Base-by-base conservation (phyloP, 2,888 invertebrate species). In the Catocala sponsa region DNA sequence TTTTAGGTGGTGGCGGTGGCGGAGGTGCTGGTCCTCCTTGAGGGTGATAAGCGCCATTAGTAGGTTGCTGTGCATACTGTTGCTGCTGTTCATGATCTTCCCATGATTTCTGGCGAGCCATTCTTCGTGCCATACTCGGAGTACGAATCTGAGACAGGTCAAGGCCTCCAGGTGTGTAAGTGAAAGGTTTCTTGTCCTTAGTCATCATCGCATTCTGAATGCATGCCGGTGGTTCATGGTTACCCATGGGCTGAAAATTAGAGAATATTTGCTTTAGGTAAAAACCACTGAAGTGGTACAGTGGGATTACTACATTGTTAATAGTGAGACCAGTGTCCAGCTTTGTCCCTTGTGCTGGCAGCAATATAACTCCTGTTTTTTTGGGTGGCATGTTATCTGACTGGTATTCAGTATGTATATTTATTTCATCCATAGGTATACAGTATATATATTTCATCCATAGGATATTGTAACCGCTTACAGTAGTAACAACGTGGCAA, bases 171-270 rank as follows among this genome's bases (percentile, higher is more conserved):
- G 98, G 98, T 13, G 98, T 98, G 89, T 99, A 99, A n/a, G 98
- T 98, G 88, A 99, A 99, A 10, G 98, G 98, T 84, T 98, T 98
- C 91, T 98, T 99, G 91, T 98, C 98, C 91, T 98, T 98, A 81
- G 98, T 98, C 97, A 98, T 97, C 98, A 98, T 98, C 41, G 98
- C 98, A 89, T 98, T 98, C 87, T 98, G 98, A 61, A 98, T 97
- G 78, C 98, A 98, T 70, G 97, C 97, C 68, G 98, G 98, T 48
- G 98, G 98, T 85, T 98, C 98, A 53, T 88, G 76, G 64, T 68
- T 76, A 9, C 92, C 92, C 90, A 92, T 91, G 61, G 91, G 91
- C 94, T 95, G 93, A 59, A 94, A 94, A 74, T 68, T 4, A 73
- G 5, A 55, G 6, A 53, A 43, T 11, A 15, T 35, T 10, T 35